These are phyloP conservation scores for Leucophenga montana DNA, from an alignment of 2,888 invertebrate species.

Conservation along the genomic window DNA sequence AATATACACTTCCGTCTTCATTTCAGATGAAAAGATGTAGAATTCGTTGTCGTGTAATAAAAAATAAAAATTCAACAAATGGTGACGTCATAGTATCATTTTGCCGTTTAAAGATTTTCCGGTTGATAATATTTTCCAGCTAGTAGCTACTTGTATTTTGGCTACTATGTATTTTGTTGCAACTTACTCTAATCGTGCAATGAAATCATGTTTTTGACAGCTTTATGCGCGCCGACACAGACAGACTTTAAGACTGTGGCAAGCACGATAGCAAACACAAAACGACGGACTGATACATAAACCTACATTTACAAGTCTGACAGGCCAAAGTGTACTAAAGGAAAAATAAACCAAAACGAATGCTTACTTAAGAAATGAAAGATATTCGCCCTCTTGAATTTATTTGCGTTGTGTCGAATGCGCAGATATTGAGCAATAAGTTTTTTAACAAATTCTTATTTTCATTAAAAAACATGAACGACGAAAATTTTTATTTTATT, in stretches of 20 bases:
- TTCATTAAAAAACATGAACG: slow-evolving; percentile 58
- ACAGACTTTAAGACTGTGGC: no score
- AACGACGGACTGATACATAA: no score
- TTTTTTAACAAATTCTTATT: slow-evolving; percentile 49
- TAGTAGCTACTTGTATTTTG: neutral
- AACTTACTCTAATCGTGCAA: slow-evolving; percentile 38
- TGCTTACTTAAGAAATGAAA: neutral
- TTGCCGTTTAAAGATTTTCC: slow-evolving; percentile 19
- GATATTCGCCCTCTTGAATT: slow-evolving; percentile 38
- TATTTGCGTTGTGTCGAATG: slow-evolving; percentile 46
- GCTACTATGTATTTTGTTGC: slow-evolving; percentile 27
- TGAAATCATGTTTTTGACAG: slow-evolving; percentile 57
- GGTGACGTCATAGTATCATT: slow-evolving; percentile 35
- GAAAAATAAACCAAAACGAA: slow-evolving; percentile 13
- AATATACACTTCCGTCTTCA: no score
- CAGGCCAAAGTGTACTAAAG: slow-evolving; percentile 36
- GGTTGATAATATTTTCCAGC: slow-evolving; percentile 1
- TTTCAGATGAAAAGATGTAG: no score
- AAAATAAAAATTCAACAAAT: slow-evolving; percentile 25
- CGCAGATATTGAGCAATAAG: slow-evolving; percentile 46
- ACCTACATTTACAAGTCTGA: slow-evolving; percentile 24
- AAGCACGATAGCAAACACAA: no score
- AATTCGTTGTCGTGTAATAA: no score
- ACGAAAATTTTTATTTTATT: slow-evolving; percentile 26
- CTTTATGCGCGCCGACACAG: slow-evolving; percentile 26